Evolutionary conservation across 2,797 vertebrate genomes (phyloP).

Genomic region (Chlorospingus semifuscus): DNA sequence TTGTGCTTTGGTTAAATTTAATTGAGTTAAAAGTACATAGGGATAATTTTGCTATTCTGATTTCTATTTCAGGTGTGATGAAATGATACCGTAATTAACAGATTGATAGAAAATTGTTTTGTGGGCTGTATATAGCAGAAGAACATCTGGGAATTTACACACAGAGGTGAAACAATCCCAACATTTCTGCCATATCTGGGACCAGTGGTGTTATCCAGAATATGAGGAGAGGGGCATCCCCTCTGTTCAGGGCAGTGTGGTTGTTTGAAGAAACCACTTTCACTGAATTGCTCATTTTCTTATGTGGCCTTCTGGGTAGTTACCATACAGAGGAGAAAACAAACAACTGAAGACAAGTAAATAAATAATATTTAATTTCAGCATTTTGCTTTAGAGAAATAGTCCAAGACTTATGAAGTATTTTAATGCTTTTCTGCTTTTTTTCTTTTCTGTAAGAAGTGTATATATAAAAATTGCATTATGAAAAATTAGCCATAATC

Average conservation of each 20-base stretch:
- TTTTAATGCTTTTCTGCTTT: neutral
- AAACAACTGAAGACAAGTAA: neutral
- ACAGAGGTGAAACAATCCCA: neutral
- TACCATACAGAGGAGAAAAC: neutral
- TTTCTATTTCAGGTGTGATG: conserved; percentile 25
- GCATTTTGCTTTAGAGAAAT: neutral
- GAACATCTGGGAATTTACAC: neutral
- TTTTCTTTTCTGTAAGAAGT: neutral
- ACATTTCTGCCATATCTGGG: neutral
- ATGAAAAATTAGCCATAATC: neutral
- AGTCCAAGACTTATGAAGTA: neutral
- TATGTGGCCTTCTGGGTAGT: neutral
- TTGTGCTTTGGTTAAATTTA: neutral
- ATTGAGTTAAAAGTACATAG: neutral
- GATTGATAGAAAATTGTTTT: neutral
- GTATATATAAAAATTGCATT: neutral
- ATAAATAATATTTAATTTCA: neutral
- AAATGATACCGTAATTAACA: neutral
- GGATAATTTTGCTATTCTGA: neutral
- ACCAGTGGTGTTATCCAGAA: neutral
- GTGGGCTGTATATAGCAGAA: neutral
- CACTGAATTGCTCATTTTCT: neutral
- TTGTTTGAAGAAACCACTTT: neutral
- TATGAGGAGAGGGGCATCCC: neutral
- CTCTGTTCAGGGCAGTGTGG: neutral